Base-by-base conservation (phyloP, 2,113 vertebrate species). In the Noctilio leporinus region DNA sequence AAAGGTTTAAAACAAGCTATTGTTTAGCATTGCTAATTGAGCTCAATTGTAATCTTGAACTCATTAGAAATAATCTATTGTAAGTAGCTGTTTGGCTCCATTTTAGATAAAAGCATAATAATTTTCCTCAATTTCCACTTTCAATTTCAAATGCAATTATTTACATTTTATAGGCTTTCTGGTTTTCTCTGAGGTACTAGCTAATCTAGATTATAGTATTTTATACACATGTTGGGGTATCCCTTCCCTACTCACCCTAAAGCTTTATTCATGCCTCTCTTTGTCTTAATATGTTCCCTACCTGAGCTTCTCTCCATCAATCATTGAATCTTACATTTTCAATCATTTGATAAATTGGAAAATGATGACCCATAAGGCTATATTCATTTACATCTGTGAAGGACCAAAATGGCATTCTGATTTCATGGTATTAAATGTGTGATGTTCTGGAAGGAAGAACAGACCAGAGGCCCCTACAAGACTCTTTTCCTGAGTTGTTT, bases 21-120 rank as follows among this genome's bases (percentile, higher is more conserved):
- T 93, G 35, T 38, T 96, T 83, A 86, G 53, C 35, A 28, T 69
- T 77, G 35, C 38, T 88, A 28, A 51, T 11, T 81, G n/a, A 91
- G 22, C 8, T 65, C 14, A 80, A 85, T 51, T 72, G 40, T 67
- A 80, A 89, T 62, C 70, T 77, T 87, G 47, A 93, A 69, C 15
- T 92, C 19, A 35, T 4, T 16, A 16, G 40, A 95, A 93, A 80
- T 10, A 81, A 47, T 47, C 35, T 62, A 57, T 51, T 83, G 4
- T 80, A 59, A 76, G 64, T 17, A 15, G 55, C 16, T 84, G 20
- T 55, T 94, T 80, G 49, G 33, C n/a, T 96, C 10, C 86, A 38
- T 78, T 91, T 89, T 91, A 75, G 17, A 93, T 87, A 73, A 93
- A 78, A 78, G 26, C n/a, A 49, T 47, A 45, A 93, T 89, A 88